Base-by-base conservation (phyloP, 2,888 invertebrate species). In the Graphium colonna region DNA sequence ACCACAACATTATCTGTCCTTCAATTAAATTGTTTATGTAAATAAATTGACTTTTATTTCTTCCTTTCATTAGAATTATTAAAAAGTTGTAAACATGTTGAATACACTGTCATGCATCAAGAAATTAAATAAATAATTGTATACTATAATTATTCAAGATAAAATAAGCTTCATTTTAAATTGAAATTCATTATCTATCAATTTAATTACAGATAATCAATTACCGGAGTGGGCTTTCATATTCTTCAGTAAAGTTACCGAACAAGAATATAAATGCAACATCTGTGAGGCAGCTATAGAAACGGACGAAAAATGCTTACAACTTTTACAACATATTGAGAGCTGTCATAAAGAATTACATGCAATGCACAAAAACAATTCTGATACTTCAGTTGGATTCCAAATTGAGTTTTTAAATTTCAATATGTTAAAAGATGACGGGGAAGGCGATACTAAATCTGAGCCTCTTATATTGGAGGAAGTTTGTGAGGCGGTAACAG, bases 321-420 rank as follows among this genome's bases (percentile, higher is more conserved):
- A 73, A 15, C 63, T 82, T 1, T 33, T 82, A 2, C 61, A 76
- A 0, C 88, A 88, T 54, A 70, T 88, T 40, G 71, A 74, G 59
- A 39, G 42, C 1, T 56, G 52, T 0, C 88, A 88, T 47, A 77
- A 73, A 47, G 86, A 85, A 45, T 73, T 89, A 1, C 75, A 77
- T 21, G 78, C 82, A 0, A 66, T 89, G 0, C 88, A 89, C 42
- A 86, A 82, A 57, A 77, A 78, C n/a, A 80, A 78, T 54, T 73
- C 79, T 0, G 80, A 84, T 16, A 73, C 77, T 4, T 72, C 75
- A 0, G 77, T 85, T 0, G 84, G 87, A 1, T 89, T 83, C 56
- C 82, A 79, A 41, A 86, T 89, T 26, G 87, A 87, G 58, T 87
- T 87, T 56, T 67, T 88, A 3, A 76, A 85, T 53, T 64, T 85